phyloP scores from a whole-genome alignment of 2,113 vertebrate species.

The Okapia johnstoni region DNA sequence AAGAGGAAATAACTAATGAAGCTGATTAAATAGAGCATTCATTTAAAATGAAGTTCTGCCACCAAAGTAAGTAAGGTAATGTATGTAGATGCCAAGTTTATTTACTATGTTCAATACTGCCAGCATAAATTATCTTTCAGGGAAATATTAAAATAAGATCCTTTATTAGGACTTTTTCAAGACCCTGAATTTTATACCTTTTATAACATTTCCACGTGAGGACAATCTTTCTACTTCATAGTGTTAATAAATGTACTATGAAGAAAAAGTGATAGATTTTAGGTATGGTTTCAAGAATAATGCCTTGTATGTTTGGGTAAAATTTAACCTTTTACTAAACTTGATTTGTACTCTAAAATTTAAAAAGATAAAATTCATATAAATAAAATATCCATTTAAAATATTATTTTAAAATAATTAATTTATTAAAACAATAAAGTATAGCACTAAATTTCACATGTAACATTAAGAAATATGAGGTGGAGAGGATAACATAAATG shows the following conservation, averaged over 20 bases:
- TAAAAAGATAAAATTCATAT: background rate
- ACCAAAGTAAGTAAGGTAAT: background rate
- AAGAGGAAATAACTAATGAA: background rate
- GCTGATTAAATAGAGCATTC: background rate
- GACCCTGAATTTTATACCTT: background rate
- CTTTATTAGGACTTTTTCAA: background rate
- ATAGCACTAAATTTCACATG: background rate
- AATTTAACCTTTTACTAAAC: background rate
- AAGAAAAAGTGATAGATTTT: background rate
- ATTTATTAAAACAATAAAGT: background rate
- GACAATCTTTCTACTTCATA: background rate
- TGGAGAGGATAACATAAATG: background rate
- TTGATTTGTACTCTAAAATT: background rate
- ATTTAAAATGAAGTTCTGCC: background rate
- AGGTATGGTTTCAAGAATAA: background rate
- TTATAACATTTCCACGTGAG: conserved; percentile 34
- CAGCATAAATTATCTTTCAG: background rate
- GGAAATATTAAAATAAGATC: background rate
- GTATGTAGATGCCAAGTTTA: conserved; percentile 3
- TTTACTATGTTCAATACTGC: background rate
- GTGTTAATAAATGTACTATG: background rate
- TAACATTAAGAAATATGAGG: background rate
- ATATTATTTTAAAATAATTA: background rate
- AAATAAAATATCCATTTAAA: background rate
- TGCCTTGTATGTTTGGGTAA: background rate